Conservation (phyloP, 2,113 vertebrate genomes). For the Acrocephalus kingi region DNA sequence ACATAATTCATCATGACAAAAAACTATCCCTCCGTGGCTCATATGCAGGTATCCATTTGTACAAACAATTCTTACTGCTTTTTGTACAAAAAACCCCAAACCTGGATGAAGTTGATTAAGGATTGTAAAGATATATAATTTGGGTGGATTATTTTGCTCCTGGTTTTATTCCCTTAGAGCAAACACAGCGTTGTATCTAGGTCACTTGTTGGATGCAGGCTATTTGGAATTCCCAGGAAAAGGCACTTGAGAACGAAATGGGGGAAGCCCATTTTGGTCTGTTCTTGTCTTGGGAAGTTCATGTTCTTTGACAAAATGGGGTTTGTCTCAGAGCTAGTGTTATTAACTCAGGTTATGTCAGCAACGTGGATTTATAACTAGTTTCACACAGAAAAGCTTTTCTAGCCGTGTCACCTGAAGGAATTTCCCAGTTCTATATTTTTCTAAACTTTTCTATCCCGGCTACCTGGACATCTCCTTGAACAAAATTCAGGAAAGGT, state of each 20-base stretch:
- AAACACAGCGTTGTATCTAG: background rate
- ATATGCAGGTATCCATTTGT: background rate
- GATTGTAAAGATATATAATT: background rate
- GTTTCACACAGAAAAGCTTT: background rate
- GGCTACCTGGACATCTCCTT: background rate
- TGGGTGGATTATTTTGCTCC: background rate
- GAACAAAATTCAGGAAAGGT: background rate
- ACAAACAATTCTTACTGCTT: background rate
- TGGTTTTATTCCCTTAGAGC: background rate
- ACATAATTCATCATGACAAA: background rate
- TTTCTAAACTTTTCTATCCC: background rate
- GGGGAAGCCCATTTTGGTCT: background rate
- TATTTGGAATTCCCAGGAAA: background rate
- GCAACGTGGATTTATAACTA: background rate
- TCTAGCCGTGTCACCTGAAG: background rate
- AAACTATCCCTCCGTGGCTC: background rate
- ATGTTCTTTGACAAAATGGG: background rate
- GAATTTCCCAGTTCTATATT: background rate
- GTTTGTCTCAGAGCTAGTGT: background rate
- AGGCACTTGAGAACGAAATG: background rate
- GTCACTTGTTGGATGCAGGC: background rate
- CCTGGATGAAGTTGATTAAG: background rate
- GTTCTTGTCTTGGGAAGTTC: background rate
- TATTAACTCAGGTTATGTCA: background rate
- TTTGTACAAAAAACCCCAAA: background rate